Evolutionary conservation across 2,888 invertebrate genomes (phyloP).

Genomic region (Clanis bilineata): DNA sequence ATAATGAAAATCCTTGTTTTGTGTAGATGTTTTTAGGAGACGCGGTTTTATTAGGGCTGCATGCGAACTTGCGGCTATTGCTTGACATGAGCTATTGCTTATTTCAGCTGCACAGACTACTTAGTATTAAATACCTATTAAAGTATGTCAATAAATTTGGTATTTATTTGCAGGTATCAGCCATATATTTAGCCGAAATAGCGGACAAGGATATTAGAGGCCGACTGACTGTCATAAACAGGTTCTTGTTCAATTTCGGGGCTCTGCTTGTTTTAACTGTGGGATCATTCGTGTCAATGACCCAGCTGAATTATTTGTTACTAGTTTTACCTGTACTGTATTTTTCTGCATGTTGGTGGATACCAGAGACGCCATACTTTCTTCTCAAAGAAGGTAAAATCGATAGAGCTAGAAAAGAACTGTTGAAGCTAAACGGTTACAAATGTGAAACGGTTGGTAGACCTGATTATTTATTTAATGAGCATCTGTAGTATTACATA

Average conservation of each 20-base stretch:
- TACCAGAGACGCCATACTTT: slow-evolving; percentile 83
- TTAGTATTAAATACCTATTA: too few species aligned
- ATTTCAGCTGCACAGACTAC: too few species aligned
- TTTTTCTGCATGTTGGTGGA: slow-evolving; percentile 69
- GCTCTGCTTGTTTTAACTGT: slow-evolving; percentile 56
- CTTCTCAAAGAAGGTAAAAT: slow-evolving; percentile 72
- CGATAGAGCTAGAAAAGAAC: slow-evolving; percentile 57
- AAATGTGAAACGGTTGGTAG: slow-evolving; percentile 43
- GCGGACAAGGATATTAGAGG: slow-evolving; percentile 68
- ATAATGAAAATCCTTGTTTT: too few species aligned
- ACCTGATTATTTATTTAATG: too few species aligned
- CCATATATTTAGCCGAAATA: slow-evolving; percentile 68
- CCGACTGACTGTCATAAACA: slow-evolving; percentile 47
- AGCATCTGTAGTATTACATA: too few species aligned
- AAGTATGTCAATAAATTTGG: too few species aligned
- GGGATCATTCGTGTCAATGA: slow-evolving; percentile 60
- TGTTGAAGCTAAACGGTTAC: slow-evolving; percentile 58
- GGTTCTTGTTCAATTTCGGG: slow-evolving; percentile 60
- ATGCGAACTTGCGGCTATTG: too few species aligned
- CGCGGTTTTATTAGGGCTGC: too few species aligned
- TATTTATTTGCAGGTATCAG: slow-evolving; percentile 49
- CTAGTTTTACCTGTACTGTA: slow-evolving; percentile 65
- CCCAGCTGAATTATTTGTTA: slow-evolving; percentile 61
- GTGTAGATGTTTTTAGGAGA: too few species aligned
- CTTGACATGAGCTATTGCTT: too few species aligned